Percentiles rank a stretch among this genome's conserved stretches.
Evolutionary conservation across 2,113 vertebrate species (phyloP).

Genomic region (Pomatostomus ruficeps): DNA sequence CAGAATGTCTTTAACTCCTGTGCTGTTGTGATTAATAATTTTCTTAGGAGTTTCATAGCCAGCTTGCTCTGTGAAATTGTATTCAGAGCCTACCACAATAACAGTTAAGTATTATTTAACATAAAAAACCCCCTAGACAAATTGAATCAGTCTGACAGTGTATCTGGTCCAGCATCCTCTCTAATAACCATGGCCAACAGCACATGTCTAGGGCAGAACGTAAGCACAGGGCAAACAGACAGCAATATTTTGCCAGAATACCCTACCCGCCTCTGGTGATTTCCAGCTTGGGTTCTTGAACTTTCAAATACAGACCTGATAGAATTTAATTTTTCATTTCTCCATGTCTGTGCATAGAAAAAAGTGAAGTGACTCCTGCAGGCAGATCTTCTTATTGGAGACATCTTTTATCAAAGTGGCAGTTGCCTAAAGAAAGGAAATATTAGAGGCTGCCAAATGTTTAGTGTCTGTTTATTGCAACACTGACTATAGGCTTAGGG

Average conservation of each 20-base stretch:
- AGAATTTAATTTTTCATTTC: conserved; percentile 21
- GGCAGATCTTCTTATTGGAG: neutral
- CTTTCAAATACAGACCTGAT: neutral
- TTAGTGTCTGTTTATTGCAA: conserved; percentile 26
- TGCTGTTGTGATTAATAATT: neutral
- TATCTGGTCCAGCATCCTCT: neutral
- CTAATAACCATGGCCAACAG: neutral
- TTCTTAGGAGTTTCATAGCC: neutral
- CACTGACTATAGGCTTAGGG: neutral
- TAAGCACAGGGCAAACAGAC: neutral
- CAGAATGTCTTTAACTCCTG: neutral
- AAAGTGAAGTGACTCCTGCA: neutral
- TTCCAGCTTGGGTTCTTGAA: neutral
- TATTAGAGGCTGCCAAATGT: neutral
- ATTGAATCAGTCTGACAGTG: neutral
- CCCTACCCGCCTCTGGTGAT: neutral
- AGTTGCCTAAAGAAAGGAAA: neutral
- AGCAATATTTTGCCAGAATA: neutral
- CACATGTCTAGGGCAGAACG: neutral
- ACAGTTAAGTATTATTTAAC: neutral
- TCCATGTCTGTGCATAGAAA: neutral
- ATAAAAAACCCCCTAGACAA: neutral
- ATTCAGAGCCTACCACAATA: neutral
- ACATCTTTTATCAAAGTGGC: neutral
- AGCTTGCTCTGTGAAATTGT: neutral